phyloP scores from a whole-genome alignment of 2,113 vertebrate species.

The Shinisaurus crocodilurus region DNA sequence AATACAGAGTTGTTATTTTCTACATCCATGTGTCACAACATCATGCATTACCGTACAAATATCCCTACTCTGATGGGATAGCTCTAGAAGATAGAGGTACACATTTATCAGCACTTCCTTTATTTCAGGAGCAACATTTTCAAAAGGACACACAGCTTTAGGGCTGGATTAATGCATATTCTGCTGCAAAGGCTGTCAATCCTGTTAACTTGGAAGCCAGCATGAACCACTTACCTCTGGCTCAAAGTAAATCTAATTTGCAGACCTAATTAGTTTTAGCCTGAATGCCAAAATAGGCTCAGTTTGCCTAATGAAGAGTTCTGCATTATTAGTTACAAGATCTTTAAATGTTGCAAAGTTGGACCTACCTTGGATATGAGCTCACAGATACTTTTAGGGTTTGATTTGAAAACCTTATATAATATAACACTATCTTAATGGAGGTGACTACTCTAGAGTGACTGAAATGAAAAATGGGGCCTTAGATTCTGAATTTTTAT shows the following conservation, averaged over 20 bases:
- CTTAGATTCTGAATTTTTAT: neutral
- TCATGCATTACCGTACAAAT: too few relatives aligned
- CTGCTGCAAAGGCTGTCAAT: neutral
- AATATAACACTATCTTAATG: neutral
- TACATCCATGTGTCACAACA: too few relatives aligned
- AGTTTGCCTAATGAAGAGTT: conserved; percentile 10
- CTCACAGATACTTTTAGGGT: neutral
- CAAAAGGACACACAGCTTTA: neutral
- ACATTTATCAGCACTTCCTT: neutral
- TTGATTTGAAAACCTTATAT: neutral
- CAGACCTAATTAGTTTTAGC: neutral
- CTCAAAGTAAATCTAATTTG: conserved; percentile 17
- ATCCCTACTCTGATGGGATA: too few relatives aligned
- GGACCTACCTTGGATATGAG: neutral
- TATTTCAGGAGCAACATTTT: neutral
- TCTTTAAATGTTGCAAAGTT: neutral
- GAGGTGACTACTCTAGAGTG: neutral
- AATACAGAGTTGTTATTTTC: too few relatives aligned
- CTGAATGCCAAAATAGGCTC: conserved; percentile 5
- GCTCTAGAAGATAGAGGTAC: too few relatives aligned
- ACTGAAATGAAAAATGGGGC: neutral
- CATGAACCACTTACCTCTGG: neutral
- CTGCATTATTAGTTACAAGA: neutral
- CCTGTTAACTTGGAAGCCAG: neutral
- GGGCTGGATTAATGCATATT: neutral